Percentiles rank a stretch among this genome's conserved stretches.
Conservation (phyloP, 2,113 vertebrate species). For the Mormyrus iriodes region DNA sequence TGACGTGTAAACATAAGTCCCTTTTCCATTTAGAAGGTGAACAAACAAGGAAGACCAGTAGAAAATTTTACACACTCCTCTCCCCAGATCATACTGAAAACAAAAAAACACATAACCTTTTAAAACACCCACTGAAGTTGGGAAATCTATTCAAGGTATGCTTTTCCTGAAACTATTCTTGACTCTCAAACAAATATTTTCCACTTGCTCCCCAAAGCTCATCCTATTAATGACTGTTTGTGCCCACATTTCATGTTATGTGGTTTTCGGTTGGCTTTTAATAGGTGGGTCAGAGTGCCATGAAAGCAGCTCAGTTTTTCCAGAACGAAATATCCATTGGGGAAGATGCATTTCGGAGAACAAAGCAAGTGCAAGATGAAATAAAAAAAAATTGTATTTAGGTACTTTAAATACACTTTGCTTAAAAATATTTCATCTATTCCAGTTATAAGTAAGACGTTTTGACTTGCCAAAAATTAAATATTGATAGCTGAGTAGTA, state of each 20-base stretch:
- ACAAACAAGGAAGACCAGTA: neutral
- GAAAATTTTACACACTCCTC: neutral
- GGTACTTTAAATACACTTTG: neutral
- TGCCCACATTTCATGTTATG: neutral
- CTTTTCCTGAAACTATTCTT: slow-evolving; percentile 18
- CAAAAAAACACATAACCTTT: slow-evolving; percentile 8
- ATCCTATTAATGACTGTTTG: neutral
- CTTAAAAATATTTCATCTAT: no score
- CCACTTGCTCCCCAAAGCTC: neutral
- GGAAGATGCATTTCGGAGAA: neutral
- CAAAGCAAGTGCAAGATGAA: neutral
- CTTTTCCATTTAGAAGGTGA: neutral
- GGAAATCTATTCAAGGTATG: slow-evolving; percentile 15
- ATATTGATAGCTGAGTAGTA: no score
- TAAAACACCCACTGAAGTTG: slow-evolving; percentile 8
- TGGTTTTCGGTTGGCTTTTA: neutral
- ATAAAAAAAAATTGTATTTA: neutral
- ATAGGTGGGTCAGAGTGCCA: neutral
- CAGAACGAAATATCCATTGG: neutral
- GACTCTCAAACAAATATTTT: slow-evolving; percentile 4
- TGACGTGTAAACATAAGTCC: neutral
- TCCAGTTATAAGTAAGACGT: no score
- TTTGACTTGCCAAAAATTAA: no score
- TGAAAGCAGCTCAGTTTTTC: neutral
- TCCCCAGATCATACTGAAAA: neutral